Evolutionary conservation across 2,113 vertebrate species (phyloP), one percentile per base, ranked within the genome.

Genomic region (Heptranchias perlo): DNA sequence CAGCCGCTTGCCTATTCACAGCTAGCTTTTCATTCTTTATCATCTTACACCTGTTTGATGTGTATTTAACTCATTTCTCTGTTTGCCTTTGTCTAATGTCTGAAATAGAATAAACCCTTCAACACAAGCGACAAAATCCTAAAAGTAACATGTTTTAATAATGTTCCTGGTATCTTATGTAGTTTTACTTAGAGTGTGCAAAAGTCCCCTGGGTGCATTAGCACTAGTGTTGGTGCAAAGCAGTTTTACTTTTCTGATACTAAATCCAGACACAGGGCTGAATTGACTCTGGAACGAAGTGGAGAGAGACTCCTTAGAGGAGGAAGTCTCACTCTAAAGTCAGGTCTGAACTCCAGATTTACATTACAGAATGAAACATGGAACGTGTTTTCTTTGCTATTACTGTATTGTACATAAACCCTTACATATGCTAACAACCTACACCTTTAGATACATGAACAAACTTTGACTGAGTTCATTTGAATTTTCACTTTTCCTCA

Each of bases 51-150:
- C 28, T 69, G 94, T 94, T 67, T 94, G 92, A 94, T 64, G 61
- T 94, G 44, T 28, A 49, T 73, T 95, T 73, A 95, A 69, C 44
- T 95, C 54, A 35, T 91, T 58, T 91, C 54, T 35, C 47, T 4
- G 94, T 69, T 95, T 95, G 94, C 65, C n/a, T 69, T 67, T 28
- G 35, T 95, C 65, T 52, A 52, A 49, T 69, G 47, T 49, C 65
- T 49, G 65, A 95, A 95, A 69, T 95, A 44, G 47, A 95, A 52
- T 69, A 65, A 94, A 64, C 64, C 92, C 65, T 69, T 95, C 44
- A 69, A 52, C 47, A 73, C 35, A 21, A 16, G 89, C 64, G 58
- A 21, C 58, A 10, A 62, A 39, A 62, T 93, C 58, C 58, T 39
- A 62, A 93, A 39, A 93, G 54, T 93, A 93, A 21, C 61, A 93